phyloP scores from a whole-genome alignment of 2,113 vertebrate genomes.

The Scophthalmus maximus region DNA sequence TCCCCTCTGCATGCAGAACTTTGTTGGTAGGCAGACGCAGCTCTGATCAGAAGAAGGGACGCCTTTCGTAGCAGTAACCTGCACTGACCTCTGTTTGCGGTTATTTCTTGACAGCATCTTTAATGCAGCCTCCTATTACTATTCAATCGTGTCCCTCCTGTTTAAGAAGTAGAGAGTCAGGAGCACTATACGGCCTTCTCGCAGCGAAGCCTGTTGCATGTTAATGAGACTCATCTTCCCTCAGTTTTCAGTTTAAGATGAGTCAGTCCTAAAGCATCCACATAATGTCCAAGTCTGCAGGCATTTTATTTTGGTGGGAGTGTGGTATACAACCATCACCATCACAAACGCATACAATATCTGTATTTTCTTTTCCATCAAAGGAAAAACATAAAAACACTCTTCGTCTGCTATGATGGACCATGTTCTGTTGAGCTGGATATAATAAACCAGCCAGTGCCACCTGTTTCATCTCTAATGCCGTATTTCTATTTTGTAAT shows the following conservation, averaged over 20 bases:
- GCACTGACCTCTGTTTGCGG: conserved; percentile 37
- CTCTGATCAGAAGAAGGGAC: background rate
- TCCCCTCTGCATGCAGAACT: conserved; percentile 17
- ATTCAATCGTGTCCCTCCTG: conserved; percentile 24
- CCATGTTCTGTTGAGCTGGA: no score
- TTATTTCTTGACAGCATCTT: conserved; percentile 27
- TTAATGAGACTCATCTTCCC: conserved; percentile 58
- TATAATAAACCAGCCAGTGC: no score
- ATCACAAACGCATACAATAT: no score
- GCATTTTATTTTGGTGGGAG: background rate
- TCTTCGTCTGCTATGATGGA: no score
- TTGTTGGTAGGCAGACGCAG: no score
- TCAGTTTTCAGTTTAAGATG: background rate
- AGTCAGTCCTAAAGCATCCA: background rate
- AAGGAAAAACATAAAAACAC: no score
- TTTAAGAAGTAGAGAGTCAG: conserved; percentile 13
- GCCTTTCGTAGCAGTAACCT: background rate
- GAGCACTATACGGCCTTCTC: conserved; percentile 23
- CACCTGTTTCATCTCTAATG: no score
- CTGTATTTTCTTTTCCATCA: no score
- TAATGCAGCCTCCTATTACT: background rate
- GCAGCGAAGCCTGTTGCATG: conserved; percentile 30
- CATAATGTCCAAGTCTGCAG: background rate
- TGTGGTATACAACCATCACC: no score
- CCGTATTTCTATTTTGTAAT: no score